Evolutionary conservation across 2,888 invertebrate species (phyloP).

Genomic region (Netelia melanura): DNA sequence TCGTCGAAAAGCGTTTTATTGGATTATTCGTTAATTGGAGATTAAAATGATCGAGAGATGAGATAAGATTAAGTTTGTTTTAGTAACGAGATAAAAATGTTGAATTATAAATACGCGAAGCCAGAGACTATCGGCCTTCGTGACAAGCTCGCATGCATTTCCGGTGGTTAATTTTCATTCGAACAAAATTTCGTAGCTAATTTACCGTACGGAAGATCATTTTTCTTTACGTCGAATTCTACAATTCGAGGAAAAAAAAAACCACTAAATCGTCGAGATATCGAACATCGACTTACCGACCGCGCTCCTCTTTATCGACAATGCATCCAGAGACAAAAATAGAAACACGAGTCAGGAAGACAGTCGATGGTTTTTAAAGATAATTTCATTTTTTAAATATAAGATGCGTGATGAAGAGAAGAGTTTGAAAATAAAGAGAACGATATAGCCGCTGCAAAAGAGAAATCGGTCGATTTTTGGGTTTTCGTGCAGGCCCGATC

Average conservation of each 20-base stretch:
- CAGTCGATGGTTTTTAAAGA: neutral
- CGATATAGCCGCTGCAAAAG: neutral
- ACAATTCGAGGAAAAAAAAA: conserved; percentile 1
- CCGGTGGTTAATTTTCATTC: conserved; percentile 68
- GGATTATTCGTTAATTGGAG: conserved; percentile 67
- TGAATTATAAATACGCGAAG: conserved; percentile 70
- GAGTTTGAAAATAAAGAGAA: conserved; percentile 1
- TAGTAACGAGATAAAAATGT: neutral
- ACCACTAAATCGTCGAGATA: conserved; percentile 46
- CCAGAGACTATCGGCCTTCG: conserved; percentile 75
- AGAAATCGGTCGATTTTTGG: conserved; percentile 7
- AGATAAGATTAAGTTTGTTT: conserved; percentile 69
- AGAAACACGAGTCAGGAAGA: conserved; percentile 51
- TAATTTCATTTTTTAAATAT: neutral
- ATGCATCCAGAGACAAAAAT: conserved; percentile 77
- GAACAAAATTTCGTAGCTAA: neutral
- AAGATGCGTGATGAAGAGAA: conserved; percentile 21
- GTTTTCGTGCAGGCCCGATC: conserved; percentile 7
- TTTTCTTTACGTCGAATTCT: conserved; percentile 1
- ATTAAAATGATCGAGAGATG: conserved; percentile 55
- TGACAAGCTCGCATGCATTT: conserved; percentile 79
- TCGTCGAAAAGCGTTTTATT: conserved; percentile 70
- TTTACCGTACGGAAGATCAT: neutral
- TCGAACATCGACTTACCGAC: conserved; percentile 78
- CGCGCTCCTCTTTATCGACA: conserved; percentile 77